Base-by-base conservation (phyloP, 2,797 vertebrate species). In the Coccyzus lansbergi region DNA sequence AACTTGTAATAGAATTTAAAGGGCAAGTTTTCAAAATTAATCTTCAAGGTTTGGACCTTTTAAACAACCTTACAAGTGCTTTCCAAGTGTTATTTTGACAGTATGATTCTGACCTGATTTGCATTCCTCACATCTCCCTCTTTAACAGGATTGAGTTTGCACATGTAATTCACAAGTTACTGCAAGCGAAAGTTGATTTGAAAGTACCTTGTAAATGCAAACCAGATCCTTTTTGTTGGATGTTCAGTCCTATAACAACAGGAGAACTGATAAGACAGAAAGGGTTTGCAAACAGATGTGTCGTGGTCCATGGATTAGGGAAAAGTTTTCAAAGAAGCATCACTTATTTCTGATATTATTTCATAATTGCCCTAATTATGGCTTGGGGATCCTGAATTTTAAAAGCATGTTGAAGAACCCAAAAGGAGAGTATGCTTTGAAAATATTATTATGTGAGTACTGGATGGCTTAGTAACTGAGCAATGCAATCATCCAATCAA, bases 1-100 rank as follows among this genome's bases (percentile, higher is more conserved):
- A 91, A 90, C 72, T 92, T 91, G 33, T 63, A 83, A 92, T 26
- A 88, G 86, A 90, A 91, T 91, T 93, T 92, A 95, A 96, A 96
- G 91, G 91, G 84, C 69, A 93, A 81, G 21, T 67, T 72, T 88
- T 96, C 84, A 83, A 94, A 94, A 91, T 83, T 89, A 89, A 93
- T 18, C 63, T 93, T 72, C 65, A 72, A 94, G 82, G 52, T 92
- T 59, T 76, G 82, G 85, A 94, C 86, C 79, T 94, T 94, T 91
- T 68, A 31, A 48, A 72, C 65, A 95, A 86, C 55, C 82, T 88
- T 88, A 95, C 84, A 91, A 78, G 69, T 76, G 31, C 42, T 78
- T 93, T 83, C 62, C 59, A 31, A 79, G 59, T 34, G 48, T 87
- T 91, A 91, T 34, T 94, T 88, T 51, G 44, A n/a, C n/a, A n/a